Evolutionary conservation across 2,888 invertebrate species (phyloP).

Genomic region (Agrochola litura): DNA sequence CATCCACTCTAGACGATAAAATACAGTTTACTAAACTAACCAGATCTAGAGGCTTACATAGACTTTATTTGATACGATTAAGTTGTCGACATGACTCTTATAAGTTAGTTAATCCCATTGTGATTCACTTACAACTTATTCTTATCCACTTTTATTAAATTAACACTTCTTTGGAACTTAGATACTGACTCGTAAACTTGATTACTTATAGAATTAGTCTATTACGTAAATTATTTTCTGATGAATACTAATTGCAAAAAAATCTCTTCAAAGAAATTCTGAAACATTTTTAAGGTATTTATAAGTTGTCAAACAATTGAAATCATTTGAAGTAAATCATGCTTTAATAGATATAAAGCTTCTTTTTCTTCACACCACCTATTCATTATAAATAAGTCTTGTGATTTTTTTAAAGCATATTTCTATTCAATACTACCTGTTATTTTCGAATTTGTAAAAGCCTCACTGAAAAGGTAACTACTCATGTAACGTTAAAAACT

Average conservation of each 20-base stretch:
- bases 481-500: not conserved
- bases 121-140: conserved; percentile 61
- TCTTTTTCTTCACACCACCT: not conserved
- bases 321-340: not conserved
- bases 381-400: not conserved
- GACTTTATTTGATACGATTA: conserved; percentile 31
- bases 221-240: conserved; percentile 45
- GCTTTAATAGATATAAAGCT: not conserved
- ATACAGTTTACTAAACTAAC: not conserved
- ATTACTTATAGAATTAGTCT: conserved; percentile 33
- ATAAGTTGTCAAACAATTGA: not conserved
- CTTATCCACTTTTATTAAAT: conserved; percentile 62
- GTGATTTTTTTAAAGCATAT: not conserved
- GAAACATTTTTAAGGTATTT: conserved; percentile 1
- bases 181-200: conserved; percentile 43
- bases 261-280: conserved; percentile 3
- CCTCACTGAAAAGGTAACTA: not conserved
- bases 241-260: conserved; percentile 25
- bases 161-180: conserved; percentile 65
- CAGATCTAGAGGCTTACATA: not conserved
- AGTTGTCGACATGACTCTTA: conserved; percentile 38
- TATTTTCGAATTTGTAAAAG: not conserved
- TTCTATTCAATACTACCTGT: not conserved
- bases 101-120: conserved; percentile 48
- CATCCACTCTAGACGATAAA: conserved; percentile 1